Conservation (phyloP, 92 coral and sea anemone species). For the Scolanthus callimorphus region DNA sequence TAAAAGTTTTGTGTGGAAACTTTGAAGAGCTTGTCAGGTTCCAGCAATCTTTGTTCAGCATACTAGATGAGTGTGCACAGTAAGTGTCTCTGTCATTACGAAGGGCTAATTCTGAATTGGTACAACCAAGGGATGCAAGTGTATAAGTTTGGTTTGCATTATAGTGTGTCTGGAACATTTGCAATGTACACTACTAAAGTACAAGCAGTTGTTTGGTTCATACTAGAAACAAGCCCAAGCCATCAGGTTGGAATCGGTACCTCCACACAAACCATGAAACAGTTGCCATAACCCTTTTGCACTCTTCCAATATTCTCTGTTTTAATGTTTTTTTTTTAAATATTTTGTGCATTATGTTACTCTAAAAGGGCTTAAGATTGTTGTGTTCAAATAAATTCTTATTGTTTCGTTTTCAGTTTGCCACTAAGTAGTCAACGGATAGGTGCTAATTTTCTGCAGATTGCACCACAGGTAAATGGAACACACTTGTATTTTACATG, state of each 20-base stretch:
- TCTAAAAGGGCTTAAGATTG: too few species aligned
- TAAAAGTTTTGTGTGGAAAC: constrained; percentile 93
- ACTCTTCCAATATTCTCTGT: too few species aligned
- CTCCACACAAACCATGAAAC: too few species aligned
- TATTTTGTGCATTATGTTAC: too few species aligned
- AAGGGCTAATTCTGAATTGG: background rate
- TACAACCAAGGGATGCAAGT: background rate
- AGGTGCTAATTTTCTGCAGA: constrained; percentile 87
- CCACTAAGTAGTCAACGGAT: constrained; percentile 89
- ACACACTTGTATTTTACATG: too few species aligned
- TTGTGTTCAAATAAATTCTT: background rate
- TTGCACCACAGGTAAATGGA: constrained; percentile 84
- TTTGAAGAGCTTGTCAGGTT: constrained; percentile 90
- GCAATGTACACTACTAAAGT: too few species aligned
- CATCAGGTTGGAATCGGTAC: too few species aligned
- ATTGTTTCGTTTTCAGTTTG: constrained; percentile 38
- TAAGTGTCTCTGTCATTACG: constrained; percentile 61
- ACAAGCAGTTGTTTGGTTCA: too few species aligned
- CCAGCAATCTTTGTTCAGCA: constrained; percentile 79
- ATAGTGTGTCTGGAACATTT: background rate
- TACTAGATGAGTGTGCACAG: constrained; percentile 95
- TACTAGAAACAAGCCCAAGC: too few species aligned
- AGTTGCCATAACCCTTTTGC: too few species aligned
- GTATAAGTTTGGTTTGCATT: background rate
- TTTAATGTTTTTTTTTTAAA: too few species aligned